These are phyloP conservation scores for Ormyrus labotus DNA, from an alignment of 2,888 invertebrate genomes.

Conservation along the genomic window DNA sequence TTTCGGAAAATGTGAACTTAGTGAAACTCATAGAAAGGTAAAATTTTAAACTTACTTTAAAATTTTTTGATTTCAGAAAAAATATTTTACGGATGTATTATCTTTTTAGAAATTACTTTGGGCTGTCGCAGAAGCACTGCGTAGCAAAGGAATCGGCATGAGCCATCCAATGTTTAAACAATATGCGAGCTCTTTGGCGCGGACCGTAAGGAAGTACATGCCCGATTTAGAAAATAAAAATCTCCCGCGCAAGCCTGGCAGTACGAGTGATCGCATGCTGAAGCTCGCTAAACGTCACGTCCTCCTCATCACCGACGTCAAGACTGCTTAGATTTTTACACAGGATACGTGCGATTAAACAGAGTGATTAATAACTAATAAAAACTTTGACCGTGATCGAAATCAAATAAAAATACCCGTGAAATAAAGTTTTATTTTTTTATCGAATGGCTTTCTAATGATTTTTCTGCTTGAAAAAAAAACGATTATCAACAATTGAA, in stretches of 20 bases:
- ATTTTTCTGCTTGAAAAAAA: no score
- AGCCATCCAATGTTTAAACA: conserved; percentile 84
- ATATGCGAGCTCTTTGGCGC: conserved; percentile 82
- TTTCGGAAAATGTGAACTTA: conserved; percentile 77
- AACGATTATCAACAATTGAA: no score
- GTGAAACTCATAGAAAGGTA: conserved; percentile 82
- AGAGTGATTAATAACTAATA: neutral
- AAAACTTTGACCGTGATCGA: neutral
- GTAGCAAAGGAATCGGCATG: conserved; percentile 83
- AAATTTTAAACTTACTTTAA: conserved; percentile 28
- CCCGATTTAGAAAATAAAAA: conserved; percentile 77
- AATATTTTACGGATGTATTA: neutral
- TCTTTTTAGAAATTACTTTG: conserved; percentile 84
- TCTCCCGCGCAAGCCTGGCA: conserved; percentile 77
- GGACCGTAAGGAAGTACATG: conserved; percentile 82
- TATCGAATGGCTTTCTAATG: neutral
- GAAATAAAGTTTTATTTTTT: conserved; percentile 27
- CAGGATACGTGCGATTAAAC: no score
- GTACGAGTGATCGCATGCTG: conserved; percentile 86
- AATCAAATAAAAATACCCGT: conserved; percentile 28
- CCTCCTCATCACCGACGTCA: conserved; percentile 67
- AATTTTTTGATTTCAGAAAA: no score
- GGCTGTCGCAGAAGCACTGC: conserved; percentile 88
- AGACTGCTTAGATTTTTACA: conserved; percentile 23
- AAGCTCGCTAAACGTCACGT: conserved; percentile 77